Base-by-base conservation (phyloP, 1,140 invertebrate species). In the Drosophila repleta region DNA sequence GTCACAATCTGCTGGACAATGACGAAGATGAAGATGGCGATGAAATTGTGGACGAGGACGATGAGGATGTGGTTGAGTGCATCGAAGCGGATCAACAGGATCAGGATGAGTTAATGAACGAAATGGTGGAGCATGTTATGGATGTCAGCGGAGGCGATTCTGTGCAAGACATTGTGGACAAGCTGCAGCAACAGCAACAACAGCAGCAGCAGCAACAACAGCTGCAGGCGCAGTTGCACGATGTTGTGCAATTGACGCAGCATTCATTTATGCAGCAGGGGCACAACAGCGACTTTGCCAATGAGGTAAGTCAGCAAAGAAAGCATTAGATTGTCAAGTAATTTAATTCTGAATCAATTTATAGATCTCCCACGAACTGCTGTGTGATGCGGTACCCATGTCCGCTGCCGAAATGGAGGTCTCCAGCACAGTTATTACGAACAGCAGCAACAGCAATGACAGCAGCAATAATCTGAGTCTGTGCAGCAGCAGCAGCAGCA, bases 381-480 rank as follows among this genome's bases (percentile, higher is more conserved):
- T 91, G 3, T 78, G 90, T 39, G 90, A 91, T 57, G 62, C 81
- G 6, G 90, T 91, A 4, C 90, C 89, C 1, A 90, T 91, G 85
- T 88, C 90, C n/a, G 80, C 87, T 11, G 83, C 89, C 10, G 91
- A 92, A 75, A 90, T 91, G 88, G 91, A 92, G 53, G 91, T 92
- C 0, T 82, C 90, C n/a, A 92, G 91, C 56, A 92, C 90, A 0
- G 91, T 92, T 8, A 76, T 90, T 15, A 91, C 90, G 18, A 91
- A 90, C 60, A 90, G 84, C 60, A 90, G 84, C 73, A 91, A 91
- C 67, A 90, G 88, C 51, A 90, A 90, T 41, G 91, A 92, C 66
- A 92, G 90, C 70, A 83, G 74, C 60, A 90, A 91, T 48, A 82
- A 88, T 20, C 48, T 85, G 15, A 90, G 82, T 20, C 58, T 81